phyloP scores from a whole-genome alignment of 2,888 invertebrate genomes.

The Conomelus anceps region DNA sequence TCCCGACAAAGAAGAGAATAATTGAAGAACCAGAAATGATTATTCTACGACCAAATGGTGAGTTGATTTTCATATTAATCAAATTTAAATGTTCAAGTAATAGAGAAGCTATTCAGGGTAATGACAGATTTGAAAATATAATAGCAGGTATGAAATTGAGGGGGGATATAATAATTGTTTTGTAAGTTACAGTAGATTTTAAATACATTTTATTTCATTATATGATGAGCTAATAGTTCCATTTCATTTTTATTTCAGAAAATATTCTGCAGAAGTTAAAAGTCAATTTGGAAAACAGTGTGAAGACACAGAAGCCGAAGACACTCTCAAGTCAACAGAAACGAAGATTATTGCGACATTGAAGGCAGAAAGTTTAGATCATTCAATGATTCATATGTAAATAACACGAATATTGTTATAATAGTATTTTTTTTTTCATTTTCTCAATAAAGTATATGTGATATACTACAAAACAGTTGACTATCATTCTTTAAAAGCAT shows the following conservation, averaged over 20 bases:
- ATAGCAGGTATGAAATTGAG: neutral
- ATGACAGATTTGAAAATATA: neutral
- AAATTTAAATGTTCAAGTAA: too few relatives aligned
- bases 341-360: neutral
- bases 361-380: too few relatives aligned
- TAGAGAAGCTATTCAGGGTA: neutral
- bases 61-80: neutral
- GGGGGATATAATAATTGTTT: too few relatives aligned
- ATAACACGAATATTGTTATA: neutral
- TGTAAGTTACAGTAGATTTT: too few relatives aligned
- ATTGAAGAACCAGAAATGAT: neutral
- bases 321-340: neutral
- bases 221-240: neutral
- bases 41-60: neutral
- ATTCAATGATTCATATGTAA: too few relatives aligned
- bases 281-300: neutral
- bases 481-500: too few relatives aligned
- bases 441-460: neutral
- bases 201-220: neutral
- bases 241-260: neutral
- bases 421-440: neutral
- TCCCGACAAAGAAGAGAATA: neutral
- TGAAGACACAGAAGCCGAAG: neutral
- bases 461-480: too few relatives aligned
- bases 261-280: neutral